Percentiles rank a stretch among this genome's conserved stretches.
phyloP scores from a whole-genome alignment of 2,113 vertebrate genomes.

The Aegithalos caudatus region DNA sequence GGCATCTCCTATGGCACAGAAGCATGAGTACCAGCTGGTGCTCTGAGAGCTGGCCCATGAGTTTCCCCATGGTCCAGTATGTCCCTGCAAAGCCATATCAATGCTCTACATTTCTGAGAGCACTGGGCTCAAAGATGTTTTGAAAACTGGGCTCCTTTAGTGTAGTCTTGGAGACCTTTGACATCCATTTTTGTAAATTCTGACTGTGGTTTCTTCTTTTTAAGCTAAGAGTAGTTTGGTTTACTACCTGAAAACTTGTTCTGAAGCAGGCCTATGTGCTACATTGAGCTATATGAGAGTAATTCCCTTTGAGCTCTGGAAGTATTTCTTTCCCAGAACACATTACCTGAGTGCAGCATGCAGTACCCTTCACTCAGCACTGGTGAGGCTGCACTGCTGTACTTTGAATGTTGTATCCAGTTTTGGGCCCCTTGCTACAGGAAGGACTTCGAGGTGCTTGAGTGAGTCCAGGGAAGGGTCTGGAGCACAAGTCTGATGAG shows the following conservation, averaged over 20 bases:
- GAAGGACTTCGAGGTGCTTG: neutral
- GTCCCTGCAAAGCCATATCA: neutral
- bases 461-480: too few relatives aligned
- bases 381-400: neutral
- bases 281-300: neutral
- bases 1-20: neutral
- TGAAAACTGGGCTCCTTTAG: neutral
- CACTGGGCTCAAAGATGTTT: neutral
- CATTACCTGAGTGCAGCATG: neutral
- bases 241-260: neutral
- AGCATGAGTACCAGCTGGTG: neutral
- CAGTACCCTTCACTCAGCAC: neutral
- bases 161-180: neutral
- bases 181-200: neutral
- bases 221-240: neutral
- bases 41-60: neutral
- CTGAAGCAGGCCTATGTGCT: neutral
- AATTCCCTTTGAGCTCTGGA: neutral
- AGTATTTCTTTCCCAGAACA: neutral
- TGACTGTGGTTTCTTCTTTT: neutral
- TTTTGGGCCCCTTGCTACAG: neutral
- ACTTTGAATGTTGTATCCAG: rapidly evolving
- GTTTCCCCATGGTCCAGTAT: neutral
- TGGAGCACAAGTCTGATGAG: neutral
- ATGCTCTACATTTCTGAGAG: neutral